Evolutionary conservation across 2,888 invertebrate genomes (phyloP).

Genomic region (Pachycephus smyrnensis): DNA sequence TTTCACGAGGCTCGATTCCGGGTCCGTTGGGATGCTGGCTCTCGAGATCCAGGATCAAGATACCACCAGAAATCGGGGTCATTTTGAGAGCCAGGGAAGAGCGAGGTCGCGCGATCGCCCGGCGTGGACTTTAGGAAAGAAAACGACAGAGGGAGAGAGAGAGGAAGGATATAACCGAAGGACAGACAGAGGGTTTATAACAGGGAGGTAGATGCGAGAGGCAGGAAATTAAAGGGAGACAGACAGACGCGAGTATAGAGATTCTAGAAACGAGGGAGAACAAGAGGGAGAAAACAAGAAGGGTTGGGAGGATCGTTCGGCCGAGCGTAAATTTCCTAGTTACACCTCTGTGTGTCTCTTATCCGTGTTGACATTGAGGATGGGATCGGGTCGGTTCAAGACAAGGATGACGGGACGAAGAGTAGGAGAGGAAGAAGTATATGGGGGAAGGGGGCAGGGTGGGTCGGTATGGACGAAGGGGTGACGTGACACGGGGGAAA

Average conservation of each 20-base stretch:
- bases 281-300: neutral
- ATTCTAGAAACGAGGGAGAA: neutral
- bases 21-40: slow-evolving; percentile 6
- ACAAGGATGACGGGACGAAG: neutral
- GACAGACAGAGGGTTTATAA: no score
- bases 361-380: slow-evolving; percentile 17
- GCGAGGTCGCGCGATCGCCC: neutral
- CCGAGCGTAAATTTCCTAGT: slow-evolving; percentile 11
- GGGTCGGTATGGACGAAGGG: neutral
- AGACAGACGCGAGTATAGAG: no score
- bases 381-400: slow-evolving; percentile 5
- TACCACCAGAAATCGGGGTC: slow-evolving; percentile 32
- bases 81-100: slow-evolving; percentile 22
- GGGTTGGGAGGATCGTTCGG: neutral
- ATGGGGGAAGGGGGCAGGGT: neutral
- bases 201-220: no score
- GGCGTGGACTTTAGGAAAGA: no score
- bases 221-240: no score
- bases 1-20: slow-evolving; percentile 9
- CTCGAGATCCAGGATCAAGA: slow-evolving; percentile 15
- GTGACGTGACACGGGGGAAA: slow-evolving; percentile 14
- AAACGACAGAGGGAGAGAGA: no score
- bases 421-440: neutral
- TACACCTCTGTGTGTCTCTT: slow-evolving; percentile 5
- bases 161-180: no score